Conservation (phyloP, 2,888 invertebrate genomes). For the Parnassius smintheus region DNA sequence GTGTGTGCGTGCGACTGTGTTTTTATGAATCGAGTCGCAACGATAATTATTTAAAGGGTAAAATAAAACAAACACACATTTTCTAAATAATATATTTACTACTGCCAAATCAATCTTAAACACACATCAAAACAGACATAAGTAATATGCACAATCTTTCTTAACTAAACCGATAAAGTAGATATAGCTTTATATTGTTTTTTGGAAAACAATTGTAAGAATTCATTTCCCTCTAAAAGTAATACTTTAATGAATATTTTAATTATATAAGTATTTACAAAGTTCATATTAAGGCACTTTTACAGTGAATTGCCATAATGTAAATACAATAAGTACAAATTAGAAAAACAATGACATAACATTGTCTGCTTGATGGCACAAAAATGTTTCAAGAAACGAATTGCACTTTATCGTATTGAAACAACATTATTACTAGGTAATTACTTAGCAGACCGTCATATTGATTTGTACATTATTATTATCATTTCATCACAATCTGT, state of each 20-base stretch:
- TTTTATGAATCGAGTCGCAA: too few species aligned
- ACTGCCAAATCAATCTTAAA: slow-evolving; percentile 79
- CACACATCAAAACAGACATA: slow-evolving; percentile 80
- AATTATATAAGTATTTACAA: slow-evolving; percentile 69
- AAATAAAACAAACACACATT: slow-evolving; percentile 39
- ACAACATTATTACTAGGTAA: slow-evolving; percentile 58
- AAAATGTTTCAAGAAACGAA: slow-evolving; percentile 66
- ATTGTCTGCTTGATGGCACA: slow-evolving; percentile 74
- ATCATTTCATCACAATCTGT: slow-evolving; percentile 60
- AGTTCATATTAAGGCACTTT: slow-evolving; percentile 72
- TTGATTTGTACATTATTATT: slow-evolving; percentile 67
- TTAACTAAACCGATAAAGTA: slow-evolving; percentile 68
- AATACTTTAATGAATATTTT: slow-evolving; percentile 68
- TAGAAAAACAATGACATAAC: slow-evolving; percentile 57
- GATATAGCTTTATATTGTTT: slow-evolving; percentile 69
- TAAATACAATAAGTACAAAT: slow-evolving; percentile 71
- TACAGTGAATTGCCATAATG: slow-evolving; percentile 63
- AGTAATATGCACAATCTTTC: slow-evolving; percentile 79
- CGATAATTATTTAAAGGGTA: too few species aligned
- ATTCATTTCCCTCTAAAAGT: slow-evolving; percentile 60
- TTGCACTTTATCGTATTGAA: slow-evolving; percentile 50
- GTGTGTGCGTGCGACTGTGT: too few species aligned
- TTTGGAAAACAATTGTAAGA: slow-evolving; percentile 73
- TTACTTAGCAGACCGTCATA: slow-evolving; percentile 63
- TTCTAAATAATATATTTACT: slow-evolving; percentile 76